Base-by-base conservation (phyloP, 2,113 vertebrate species). In the Corvus hawaiiensis region DNA sequence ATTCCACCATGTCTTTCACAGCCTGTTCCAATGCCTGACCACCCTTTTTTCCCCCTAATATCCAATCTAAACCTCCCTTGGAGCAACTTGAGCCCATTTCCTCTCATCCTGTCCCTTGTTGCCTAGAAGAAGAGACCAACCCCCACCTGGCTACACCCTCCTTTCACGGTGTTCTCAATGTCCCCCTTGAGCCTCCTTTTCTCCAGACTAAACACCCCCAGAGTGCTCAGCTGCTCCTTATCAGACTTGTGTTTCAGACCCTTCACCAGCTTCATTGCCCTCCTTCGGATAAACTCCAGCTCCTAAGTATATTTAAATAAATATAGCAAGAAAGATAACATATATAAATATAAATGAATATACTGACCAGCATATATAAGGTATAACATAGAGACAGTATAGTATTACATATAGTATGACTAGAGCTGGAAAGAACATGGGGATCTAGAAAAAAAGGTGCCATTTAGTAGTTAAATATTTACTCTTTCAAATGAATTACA, bases 401-500 rank as follows among this genome's bases (percentile, higher is more conserved):
- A 21, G 7, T 35, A 59, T 14, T 78, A n/a, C 9, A 21, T 23
- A 13, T 35, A n/a, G 8, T 19, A 39, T 21, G 23, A 83, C 49
- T 6, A 67, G 12, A 74, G 11, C 5, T 55, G 71, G 20, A 76
- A 90, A 71, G 28, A 76, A 61, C 9, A 18, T 37, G 41, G 5
- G 10, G 10, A 74, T 67, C 63, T 74, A 37, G 28, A 11, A 66
- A 71, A 90, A 74, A 82, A 14, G 24, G 6, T 84, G 37, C 6
- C 23, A 81, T 72, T 93, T 52, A 76, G 63, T 49, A 91, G 61
- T 89, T 87, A 95, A 97, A 94, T 94, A 93, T 94, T 95, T 93
- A 92, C 88, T 69, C 56, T 77, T 89, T 78, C 37, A 91, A 68
- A 95, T 78, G 49, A 86, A 69, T 87, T 59, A 63, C 54, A 63